Evolutionary conservation across 2,113 vertebrate species (phyloP).

Genomic region (Rhea pennata): DNA sequence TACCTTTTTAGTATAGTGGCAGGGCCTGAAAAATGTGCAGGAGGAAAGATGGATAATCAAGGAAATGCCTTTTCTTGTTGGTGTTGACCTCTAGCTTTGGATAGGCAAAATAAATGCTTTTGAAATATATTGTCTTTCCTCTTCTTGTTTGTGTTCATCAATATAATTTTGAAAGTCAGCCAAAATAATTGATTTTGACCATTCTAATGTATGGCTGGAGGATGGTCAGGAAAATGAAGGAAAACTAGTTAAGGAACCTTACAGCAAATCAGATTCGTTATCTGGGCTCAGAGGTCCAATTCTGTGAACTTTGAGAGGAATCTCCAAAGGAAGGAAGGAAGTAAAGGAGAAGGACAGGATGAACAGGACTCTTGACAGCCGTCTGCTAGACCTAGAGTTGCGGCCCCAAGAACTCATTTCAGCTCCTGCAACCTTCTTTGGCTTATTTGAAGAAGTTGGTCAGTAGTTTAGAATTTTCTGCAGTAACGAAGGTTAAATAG

Average conservation of each 20-base stretch:
- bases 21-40: not conserved
- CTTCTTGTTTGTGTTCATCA: not conserved
- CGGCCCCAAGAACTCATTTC: not conserved
- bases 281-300: not conserved
- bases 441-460: not conserved
- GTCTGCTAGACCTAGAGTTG: not conserved
- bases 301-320: not conserved
- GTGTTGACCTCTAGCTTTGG: not conserved
- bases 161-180: not conserved
- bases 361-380: not conserved
- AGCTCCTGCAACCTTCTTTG: not conserved
- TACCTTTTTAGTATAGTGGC: not conserved
- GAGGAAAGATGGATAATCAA: not conserved
- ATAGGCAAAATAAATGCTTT: not conserved
- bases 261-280: not conserved
- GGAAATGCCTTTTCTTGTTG: not conserved
- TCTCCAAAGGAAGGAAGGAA: not conserved
- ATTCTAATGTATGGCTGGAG: not conserved
- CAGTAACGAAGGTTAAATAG: not conserved
- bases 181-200: not conserved
- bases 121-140: not conserved
- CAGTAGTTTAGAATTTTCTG: not conserved
- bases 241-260: not conserved
- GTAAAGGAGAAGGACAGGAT: not conserved
- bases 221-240: not conserved